Evolutionary conservation across 2,797 vertebrate species (phyloP).

Genomic region (Balearica regulorum): DNA sequence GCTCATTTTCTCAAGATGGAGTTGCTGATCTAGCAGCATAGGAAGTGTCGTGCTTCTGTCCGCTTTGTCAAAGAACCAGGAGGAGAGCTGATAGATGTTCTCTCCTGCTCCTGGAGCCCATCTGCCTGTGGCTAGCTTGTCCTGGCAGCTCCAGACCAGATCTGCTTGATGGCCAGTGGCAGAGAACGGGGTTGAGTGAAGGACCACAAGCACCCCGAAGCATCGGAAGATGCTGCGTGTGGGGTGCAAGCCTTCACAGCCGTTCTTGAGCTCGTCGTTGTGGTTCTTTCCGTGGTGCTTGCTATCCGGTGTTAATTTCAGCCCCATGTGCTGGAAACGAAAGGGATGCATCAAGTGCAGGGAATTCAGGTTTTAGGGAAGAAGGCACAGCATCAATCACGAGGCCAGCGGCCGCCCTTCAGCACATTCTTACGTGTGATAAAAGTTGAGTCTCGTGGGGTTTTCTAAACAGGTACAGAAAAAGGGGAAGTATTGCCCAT

Average conservation of each 20-base stretch:
- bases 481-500: background rate
- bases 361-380: background rate
- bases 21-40: background rate
- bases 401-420: background rate
- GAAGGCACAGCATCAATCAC: background rate
- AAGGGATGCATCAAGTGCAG: no score
- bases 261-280: background rate
- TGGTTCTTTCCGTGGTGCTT: background rate
- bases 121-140: background rate
- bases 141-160: background rate
- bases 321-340: fast-evolving
- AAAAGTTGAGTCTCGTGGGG: background rate
- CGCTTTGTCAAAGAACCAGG: background rate
- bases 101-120: background rate
- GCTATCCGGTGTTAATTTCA: background rate
- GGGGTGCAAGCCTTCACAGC: background rate
- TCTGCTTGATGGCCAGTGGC: background rate
- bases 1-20: fast-evolving
- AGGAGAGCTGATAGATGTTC: background rate
- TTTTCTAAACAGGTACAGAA: background rate
- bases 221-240: fast-evolving
- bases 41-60: background rate
- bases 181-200: background rate
- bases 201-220: background rate
- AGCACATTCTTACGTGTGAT: background rate